Evolutionary conservation across 1,140 invertebrate genomes (phyloP).

Genomic region (Zaprionus davidi): DNA sequence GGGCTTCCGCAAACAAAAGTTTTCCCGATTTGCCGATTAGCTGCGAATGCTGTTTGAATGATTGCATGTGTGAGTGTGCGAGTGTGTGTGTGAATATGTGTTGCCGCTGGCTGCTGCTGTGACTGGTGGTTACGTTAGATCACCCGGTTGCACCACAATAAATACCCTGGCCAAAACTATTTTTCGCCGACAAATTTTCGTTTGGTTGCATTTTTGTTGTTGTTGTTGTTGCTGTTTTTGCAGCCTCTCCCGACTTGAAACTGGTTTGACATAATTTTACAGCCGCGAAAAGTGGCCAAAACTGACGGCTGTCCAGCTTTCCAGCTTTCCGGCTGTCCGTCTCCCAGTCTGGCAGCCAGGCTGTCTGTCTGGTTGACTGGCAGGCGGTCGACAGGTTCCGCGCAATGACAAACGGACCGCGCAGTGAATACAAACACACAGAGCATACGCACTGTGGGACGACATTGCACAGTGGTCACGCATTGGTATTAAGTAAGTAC

Average conservation of each 20-base stretch:
- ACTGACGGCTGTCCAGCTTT: constrained; percentile 17
- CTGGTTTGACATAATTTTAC: constrained; percentile 74
- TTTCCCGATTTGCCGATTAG: constrained; percentile 31
- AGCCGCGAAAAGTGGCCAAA: constrained; percentile 34
- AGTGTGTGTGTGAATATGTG: background rate
- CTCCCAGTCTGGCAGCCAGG: background rate
- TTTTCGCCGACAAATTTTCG: constrained; percentile 11
- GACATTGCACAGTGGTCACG: constrained; percentile 14
- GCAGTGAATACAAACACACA: background rate
- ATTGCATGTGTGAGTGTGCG: constrained; percentile 12
- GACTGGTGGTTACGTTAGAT: constrained; percentile 35
- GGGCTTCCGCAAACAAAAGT: constrained; percentile 43
- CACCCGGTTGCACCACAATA: constrained; percentile 45
- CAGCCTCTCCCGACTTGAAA: constrained; percentile 44
- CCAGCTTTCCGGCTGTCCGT: background rate
- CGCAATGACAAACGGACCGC: constrained; percentile 4
- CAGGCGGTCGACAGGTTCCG: constrained; percentile 20
- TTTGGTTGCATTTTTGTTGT: constrained; percentile 38
- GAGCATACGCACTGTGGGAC: background rate
- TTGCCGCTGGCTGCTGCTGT: constrained; percentile 5
- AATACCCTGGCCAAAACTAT: constrained; percentile 31
- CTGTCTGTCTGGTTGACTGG: constrained; percentile 25
- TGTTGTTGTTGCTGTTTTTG: constrained; percentile 21
- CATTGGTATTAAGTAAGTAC: constrained; percentile 36
- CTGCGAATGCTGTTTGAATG: constrained; percentile 24